Conservation (phyloP, 2,797 vertebrate genomes). For the Petrocephalus sullivani region DNA sequence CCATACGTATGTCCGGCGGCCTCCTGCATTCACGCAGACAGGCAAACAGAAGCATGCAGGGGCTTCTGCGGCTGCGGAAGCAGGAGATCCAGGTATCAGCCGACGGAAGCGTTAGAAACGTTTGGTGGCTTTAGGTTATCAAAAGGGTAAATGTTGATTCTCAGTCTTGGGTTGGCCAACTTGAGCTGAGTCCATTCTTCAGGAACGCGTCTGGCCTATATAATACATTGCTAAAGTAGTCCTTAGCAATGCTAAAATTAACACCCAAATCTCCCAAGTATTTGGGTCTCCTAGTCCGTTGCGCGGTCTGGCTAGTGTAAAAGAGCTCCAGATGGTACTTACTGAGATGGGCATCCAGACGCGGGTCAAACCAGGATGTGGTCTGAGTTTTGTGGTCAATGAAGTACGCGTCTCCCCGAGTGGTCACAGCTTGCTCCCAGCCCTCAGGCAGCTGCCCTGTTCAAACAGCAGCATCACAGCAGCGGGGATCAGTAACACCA, state of each 20-base stretch:
- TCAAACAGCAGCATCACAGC: constrained; percentile 45
- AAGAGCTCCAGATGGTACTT: constrained; percentile 36
- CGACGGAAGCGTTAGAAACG: background rate
- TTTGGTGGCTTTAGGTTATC: background rate
- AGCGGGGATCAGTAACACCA: constrained; percentile 35
- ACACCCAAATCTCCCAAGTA: background rate
- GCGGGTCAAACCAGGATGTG: constrained; percentile 51
- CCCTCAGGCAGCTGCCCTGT: constrained; percentile 50
- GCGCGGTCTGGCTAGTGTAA: background rate
- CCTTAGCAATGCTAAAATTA: background rate
- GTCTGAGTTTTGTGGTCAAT: constrained; percentile 55
- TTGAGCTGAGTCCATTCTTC: background rate
- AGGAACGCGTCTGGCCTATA: background rate
- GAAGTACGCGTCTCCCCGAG: constrained; percentile 54
- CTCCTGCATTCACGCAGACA: background rate
- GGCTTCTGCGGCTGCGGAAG: background rate
- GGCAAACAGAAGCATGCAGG: background rate
- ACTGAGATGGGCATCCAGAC: constrained; percentile 42
- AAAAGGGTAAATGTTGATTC: background rate
- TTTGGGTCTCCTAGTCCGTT: background rate
- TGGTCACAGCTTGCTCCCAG: constrained; percentile 48
- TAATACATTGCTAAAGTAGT: background rate
- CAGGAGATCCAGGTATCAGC: background rate
- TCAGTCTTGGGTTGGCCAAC: background rate
- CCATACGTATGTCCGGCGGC: background rate